Percentiles rank a stretch among this genome's conserved stretches.
Conservation (phyloP, 2,797 vertebrate species). For the Pseudochirops cupreus region DNA sequence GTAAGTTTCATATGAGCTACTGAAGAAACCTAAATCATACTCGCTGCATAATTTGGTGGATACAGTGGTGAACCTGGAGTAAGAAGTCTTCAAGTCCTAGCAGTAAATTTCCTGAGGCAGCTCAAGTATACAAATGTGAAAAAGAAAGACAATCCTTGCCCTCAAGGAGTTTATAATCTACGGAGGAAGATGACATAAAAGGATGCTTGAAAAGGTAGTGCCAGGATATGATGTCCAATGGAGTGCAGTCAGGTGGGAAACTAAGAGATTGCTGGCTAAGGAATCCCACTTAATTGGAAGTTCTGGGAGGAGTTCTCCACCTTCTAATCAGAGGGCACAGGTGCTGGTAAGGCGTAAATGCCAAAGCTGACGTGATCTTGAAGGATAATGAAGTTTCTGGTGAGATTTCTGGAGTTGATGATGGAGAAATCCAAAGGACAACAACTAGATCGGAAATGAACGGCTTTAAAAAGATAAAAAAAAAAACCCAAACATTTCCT, state of each 20-base stretch:
- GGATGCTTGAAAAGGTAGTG: not conserved
- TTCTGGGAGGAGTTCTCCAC: not conserved
- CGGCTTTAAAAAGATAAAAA: too few relatives aligned
- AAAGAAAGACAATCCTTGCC: not conserved
- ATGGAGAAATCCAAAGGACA: not conserved
- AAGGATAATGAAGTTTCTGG: not conserved
- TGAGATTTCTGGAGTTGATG: not conserved
- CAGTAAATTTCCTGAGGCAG: not conserved
- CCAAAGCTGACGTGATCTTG: not conserved
- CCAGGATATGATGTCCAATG: not conserved
- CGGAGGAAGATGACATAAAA: not conserved
- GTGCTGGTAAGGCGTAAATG: too few relatives aligned
- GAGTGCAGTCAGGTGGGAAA: not conserved
- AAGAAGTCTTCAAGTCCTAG: not conserved
- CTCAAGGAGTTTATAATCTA: not conserved
- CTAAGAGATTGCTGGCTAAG: not conserved
- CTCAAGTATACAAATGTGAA: not conserved
- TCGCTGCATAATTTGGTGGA: not conserved
- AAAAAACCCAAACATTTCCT: not conserved
- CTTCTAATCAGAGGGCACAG: not conserved
- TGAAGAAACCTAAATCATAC: not conserved
- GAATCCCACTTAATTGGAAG: not conserved
- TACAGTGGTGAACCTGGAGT: not conserved
- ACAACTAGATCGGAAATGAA: too few relatives aligned
- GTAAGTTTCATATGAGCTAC: not conserved